These are phyloP conservation scores for Dendrolimus pini DNA, from an alignment of 2,888 invertebrate species.

Conservation along the genomic window DNA sequence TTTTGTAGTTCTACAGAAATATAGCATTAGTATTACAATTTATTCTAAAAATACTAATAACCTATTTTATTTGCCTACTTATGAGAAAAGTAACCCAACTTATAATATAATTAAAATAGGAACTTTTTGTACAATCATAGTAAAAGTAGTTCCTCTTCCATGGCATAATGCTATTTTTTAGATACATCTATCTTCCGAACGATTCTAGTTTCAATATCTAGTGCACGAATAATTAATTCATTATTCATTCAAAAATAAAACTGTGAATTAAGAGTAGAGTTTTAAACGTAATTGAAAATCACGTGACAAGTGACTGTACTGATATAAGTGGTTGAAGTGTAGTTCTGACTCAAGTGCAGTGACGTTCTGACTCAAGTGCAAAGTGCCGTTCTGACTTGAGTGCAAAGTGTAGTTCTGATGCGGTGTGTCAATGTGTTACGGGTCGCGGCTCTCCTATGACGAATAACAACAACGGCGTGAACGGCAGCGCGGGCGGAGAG, in stretches of 20 bases:
- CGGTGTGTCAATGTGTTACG: constrained; percentile 27
- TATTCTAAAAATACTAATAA: too few relatives aligned
- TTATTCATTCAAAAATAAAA: neutral
- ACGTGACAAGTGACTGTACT: too few relatives aligned
- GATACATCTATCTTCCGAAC: neutral
- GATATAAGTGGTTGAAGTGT: too few relatives aligned
- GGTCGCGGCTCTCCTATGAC: constrained; percentile 73
- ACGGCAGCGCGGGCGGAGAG: constrained; percentile 77
- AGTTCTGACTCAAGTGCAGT: too few relatives aligned
- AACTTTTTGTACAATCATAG: too few relatives aligned
- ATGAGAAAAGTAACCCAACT: neutral
- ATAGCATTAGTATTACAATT: too few relatives aligned
- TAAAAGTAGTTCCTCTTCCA: neutral
- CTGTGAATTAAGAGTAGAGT: neutral
- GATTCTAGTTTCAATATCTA: neutral
- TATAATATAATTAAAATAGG: too few relatives aligned
- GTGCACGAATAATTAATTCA: neutral
- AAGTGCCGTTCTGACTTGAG: neutral
- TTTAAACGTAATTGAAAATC: too few relatives aligned
- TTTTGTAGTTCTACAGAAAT: too few relatives aligned
- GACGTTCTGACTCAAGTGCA: too few relatives aligned
- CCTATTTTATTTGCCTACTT: too few relatives aligned
- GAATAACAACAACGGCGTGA: constrained; percentile 79
- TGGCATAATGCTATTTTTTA: neutral
- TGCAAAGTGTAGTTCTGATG: constrained; percentile 21